Evolutionary conservation across 2,797 vertebrate species (phyloP).

Genomic region (Phoebastria nigripes): DNA sequence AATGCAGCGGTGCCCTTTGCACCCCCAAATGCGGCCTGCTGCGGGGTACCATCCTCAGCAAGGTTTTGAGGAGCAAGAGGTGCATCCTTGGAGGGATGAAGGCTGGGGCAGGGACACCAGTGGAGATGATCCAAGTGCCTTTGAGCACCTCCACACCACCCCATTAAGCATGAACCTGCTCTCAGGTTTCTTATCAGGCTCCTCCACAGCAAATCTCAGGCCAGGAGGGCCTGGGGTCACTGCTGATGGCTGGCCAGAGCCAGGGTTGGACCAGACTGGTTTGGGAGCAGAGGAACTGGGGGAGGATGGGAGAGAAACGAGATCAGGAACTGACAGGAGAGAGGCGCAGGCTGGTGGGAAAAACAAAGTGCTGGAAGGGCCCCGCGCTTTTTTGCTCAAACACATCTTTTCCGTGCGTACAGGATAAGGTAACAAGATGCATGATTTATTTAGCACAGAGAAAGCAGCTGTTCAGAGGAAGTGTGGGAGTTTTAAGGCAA

Average conservation of each 20-base stretch:
- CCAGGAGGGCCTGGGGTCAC: not conserved
- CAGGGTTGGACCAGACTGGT: not conserved
- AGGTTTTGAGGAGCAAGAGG: not conserved
- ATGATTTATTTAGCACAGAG: conserved; percentile 53
- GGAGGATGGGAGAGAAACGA: not conserved
- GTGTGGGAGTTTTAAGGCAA: conserved; percentile 23
- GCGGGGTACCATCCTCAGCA: not conserved
- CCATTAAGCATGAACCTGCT: not conserved
- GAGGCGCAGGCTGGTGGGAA: not conserved
- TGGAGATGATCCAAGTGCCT: not conserved
- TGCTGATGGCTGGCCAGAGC: not conserved
- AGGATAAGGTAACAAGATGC: conserved; percentile 46
- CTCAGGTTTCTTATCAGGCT: not conserved
- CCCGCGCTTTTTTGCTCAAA: not conserved
- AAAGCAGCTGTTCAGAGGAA: conserved; percentile 37
- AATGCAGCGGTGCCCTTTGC: not conserved
- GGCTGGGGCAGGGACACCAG: not conserved
- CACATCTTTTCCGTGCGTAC: not conserved
- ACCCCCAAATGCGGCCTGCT: not conserved
- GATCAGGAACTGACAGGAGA: rapidly evolving
- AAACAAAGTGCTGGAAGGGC: not conserved
- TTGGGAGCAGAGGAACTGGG: not conserved
- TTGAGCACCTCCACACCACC: not conserved
- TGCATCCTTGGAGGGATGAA: not conserved
- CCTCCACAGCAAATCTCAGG: not conserved